Percentiles rank a stretch among this genome's conserved stretches.
Evolutionary conservation across 2,113 vertebrate genomes (phyloP).

Genomic region (Scolopax mira): DNA sequence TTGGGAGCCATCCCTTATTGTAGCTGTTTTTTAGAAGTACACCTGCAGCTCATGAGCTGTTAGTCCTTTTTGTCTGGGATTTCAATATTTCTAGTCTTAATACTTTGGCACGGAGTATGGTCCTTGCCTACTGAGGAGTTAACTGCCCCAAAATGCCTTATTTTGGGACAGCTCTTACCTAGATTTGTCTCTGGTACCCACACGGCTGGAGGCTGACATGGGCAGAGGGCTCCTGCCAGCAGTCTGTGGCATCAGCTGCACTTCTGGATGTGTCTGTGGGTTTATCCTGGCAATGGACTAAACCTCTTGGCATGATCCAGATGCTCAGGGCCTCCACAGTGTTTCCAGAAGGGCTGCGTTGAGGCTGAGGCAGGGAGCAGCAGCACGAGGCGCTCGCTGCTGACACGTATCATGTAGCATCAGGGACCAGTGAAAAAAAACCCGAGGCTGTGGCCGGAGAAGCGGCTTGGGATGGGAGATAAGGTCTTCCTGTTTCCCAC

Average conservation of each 20-base stretch:
- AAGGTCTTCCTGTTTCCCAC: conserved; percentile 54
- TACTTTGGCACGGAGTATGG: background rate
- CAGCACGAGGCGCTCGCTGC: background rate
- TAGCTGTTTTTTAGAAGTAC: background rate
- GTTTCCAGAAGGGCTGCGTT: background rate
- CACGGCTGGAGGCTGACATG: background rate
- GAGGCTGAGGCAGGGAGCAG: background rate
- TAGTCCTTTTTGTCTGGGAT: background rate
- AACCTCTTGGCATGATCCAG: background rate
- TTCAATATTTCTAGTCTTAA: background rate
- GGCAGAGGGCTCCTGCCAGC: background rate
- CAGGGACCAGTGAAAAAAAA: background rate
- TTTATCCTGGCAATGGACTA: background rate
- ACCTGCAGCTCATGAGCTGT: background rate
- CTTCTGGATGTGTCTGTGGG: background rate
- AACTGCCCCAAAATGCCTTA: background rate
- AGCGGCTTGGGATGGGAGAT: background rate
- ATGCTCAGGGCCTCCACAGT: rapidly evolving
- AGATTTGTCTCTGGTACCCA: background rate
- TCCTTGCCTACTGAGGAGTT: background rate
- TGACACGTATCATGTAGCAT: background rate
- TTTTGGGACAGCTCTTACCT: background rate
- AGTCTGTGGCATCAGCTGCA: background rate
- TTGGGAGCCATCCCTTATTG: background rate
- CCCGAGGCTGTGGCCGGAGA: background rate